A percentile compares a stretch with the other conserved stretches of the same genome.
These are phyloP conservation scores for Standfussiana lucernea DNA, from an alignment of 2,888 invertebrate genomes.

Conservation along the genomic window DNA sequence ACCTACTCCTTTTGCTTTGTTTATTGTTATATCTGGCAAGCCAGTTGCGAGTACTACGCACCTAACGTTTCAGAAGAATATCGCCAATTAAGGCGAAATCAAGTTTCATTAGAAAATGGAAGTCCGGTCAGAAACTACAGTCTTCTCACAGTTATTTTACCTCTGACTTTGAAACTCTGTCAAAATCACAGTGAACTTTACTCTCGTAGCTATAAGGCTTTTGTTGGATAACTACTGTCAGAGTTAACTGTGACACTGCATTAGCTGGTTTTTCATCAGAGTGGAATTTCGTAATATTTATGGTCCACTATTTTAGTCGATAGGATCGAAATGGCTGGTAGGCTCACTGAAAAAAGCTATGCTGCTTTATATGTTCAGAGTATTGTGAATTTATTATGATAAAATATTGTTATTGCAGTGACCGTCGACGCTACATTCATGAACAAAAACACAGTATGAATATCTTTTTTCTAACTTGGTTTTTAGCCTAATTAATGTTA, in stretches of 20 bases:
- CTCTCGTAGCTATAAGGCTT: neutral
- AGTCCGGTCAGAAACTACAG: too few relatives aligned
- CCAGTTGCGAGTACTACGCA: neutral
- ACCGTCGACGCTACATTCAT: neutral
- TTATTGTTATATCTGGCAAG: neutral
- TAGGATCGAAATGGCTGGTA: neutral
- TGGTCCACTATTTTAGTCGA: neutral
- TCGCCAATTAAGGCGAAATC: neutral
- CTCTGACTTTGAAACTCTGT: too few relatives aligned
- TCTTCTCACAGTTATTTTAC: too few relatives aligned
- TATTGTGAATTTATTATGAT: neutral
- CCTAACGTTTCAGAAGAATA: neutral
- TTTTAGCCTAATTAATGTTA: neutral
- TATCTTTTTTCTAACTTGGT: neutral
- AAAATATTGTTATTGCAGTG: slow-evolving; percentile 23
- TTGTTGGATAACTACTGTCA: neutral
- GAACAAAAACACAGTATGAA: neutral
- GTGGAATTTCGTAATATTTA: neutral
- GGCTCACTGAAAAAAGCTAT: neutral
- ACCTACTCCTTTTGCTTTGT: neutral
- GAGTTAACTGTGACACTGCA: neutral
- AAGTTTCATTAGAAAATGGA: neutral
- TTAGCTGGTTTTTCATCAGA: neutral
- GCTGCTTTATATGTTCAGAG: neutral
- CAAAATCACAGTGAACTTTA: neutral